Evolutionary conservation across 2,797 vertebrate genomes (phyloP), one percentile per base, ranked within the genome.

Genomic region (Molossus alvarezi): DNA sequence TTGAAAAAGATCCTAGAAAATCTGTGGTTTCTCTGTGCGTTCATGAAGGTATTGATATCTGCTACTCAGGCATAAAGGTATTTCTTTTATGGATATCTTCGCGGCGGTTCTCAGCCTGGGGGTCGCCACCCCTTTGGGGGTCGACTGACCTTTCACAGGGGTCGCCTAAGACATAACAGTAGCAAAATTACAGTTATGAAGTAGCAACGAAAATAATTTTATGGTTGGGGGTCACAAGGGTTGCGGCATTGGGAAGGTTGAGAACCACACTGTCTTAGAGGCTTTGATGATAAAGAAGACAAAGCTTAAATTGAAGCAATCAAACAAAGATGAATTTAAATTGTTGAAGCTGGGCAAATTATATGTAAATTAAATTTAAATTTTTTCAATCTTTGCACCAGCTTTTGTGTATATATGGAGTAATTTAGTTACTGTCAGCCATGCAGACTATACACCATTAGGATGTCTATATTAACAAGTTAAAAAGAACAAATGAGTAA

Each of bases 281-380:
- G 7, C 57, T 82, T 85, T 86, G 62, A 64, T 77, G 64, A 94
- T 94, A 88, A 87, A 83, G 33, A 83, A 92, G 37, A 69, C 41
- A 94, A 80, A 67, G 1, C 15, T 97, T 65, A 75, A 65, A 67
- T 33, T 75, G 53, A 69, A 84, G 85, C 53, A 90, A 4, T 62
- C 27, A 51, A 48, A 76, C 4, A 51, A 88, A 90, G 77, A 77
- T 67, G 21, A 88, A 57, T 75, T 57, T 85, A 93, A 90, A 73
- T 69, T 33, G n/a, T 69, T 69, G 65, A 69, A 69, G 65, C 18
- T 37, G 4, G n/a, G 65, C 17, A 69, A 69, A 69, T 95, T 85
- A 57, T 57, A 71, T 86, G 90, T 64, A 65, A 81, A 48, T 91
- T 77, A 13, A 76, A 96, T 45, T 90, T 14, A 60, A 29, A 7